Evolutionary conservation across 2,113 vertebrate species (phyloP).

Genomic region (Brachyhypopomus gauderio): DNA sequence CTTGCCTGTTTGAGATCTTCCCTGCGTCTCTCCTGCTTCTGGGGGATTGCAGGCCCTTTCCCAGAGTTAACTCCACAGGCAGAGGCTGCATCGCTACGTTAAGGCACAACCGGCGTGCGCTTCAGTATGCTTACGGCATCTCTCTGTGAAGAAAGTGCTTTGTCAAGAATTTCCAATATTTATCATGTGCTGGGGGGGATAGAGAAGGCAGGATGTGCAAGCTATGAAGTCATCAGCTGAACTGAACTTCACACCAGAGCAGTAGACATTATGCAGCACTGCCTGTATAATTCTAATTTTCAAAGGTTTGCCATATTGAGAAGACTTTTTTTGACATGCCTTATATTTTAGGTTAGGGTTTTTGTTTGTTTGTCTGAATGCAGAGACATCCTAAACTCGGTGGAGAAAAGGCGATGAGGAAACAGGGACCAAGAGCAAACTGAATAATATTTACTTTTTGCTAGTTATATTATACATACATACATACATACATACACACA

Average conservation of each 20-base stretch:
- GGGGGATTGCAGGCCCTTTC: slow-evolving; percentile 60
- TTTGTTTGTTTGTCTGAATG: not conserved
- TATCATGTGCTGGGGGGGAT: slow-evolving; percentile 55
- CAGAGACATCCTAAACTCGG: not conserved
- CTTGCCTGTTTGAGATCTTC: slow-evolving; percentile 9
- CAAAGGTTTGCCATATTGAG: not conserved
- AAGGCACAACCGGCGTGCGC: slow-evolving; percentile 71
- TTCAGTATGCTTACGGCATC: slow-evolving; percentile 66
- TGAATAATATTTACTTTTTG: slow-evolving; percentile 3
- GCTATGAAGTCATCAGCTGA: slow-evolving; percentile 39
- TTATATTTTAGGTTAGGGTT: too few species aligned
- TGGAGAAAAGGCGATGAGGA: not conserved
- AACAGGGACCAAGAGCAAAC: not conserved
- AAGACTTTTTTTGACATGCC: not conserved
- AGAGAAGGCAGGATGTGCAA: slow-evolving; percentile 45
- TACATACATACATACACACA: too few species aligned
- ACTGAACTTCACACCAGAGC: slow-evolving; percentile 2
- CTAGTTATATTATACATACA: not conserved
- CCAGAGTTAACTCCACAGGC: slow-evolving; percentile 52
- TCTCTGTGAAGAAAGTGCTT: slow-evolving; percentile 65
- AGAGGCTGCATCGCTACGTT: slow-evolving; percentile 61
- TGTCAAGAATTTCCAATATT: slow-evolving; percentile 65
- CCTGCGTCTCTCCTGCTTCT: slow-evolving; percentile 56
- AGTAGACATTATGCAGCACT: not conserved
- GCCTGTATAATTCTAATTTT: not conserved